phyloP scores from a whole-genome alignment of 1,140 invertebrate genomes.

The Drosophila triauraria region DNA sequence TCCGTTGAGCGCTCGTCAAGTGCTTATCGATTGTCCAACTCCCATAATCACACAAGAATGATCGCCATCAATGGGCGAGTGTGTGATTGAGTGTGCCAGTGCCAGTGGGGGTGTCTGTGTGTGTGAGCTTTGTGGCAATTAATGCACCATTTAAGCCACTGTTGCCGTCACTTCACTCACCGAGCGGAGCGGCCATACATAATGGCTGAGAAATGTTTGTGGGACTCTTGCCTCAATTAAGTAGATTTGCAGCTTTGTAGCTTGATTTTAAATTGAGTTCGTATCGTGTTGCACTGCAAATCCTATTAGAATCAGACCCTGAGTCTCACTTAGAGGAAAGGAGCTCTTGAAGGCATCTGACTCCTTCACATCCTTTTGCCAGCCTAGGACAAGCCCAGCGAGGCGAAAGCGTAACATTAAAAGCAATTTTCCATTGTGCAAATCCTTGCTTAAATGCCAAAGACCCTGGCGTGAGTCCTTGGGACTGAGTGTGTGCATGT shows the following conservation, averaged over 20 bases:
- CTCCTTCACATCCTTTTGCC: conserved; percentile 13
- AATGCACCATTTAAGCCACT: conserved; percentile 25
- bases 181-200: conserved; percentile 5
- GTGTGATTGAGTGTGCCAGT: conserved; percentile 15
- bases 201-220: conserved; percentile 21
- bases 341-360: conserved; percentile 9
- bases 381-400: conserved; percentile 53
- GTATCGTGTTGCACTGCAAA: conserved; percentile 6
- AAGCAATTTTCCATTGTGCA: conserved; percentile 72
- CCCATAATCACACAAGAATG: conserved; percentile 60
- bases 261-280: conserved; percentile 13
- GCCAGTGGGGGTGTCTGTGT: conserved; percentile 1
- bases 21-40: conserved; percentile 57
- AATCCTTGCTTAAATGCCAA: conserved; percentile 75
- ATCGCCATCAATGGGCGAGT: conserved; percentile 47
- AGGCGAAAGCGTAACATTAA: conserved; percentile 69
- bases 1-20: conserved; percentile 24
- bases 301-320: conserved; percentile 24
- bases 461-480: conserved; percentile 31
- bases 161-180: conserved; percentile 5
- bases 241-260: conserved; percentile 25
- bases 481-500: conserved; percentile 8
- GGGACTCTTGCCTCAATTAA: conserved; percentile 15
- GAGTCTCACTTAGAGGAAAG: conserved; percentile 4
- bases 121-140: conserved; percentile 34